A percentile compares a stretch with the other conserved stretches of the same genome.
Conservation (phyloP, 2,888 invertebrate genomes). For the Sialis fuliginosa region DNA sequence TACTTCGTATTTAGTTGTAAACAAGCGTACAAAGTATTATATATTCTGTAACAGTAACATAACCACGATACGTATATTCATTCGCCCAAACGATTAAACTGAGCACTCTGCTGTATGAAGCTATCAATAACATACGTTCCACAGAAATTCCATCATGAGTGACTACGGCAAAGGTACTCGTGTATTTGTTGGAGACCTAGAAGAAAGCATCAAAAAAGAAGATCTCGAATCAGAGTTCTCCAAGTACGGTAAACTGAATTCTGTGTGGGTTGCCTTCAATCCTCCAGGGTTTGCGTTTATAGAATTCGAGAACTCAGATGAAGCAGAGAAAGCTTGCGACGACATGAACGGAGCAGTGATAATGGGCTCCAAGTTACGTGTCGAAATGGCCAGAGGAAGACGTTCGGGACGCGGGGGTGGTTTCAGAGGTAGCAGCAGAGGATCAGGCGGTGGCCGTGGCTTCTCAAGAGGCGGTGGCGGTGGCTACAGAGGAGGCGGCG, state of each 20-base stretch:
- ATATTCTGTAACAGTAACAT: conserved; percentile 6
- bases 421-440: conserved; percentile 36
- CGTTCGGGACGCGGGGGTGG: conserved; percentile 50
- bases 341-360: conserved; percentile 77
- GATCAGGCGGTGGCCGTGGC: conserved; percentile 28
- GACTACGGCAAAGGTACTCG: conserved; percentile 40
- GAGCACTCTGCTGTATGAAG: conserved; percentile 8
- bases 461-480: conserved; percentile 29
- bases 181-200: conserved; percentile 80
- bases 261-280: conserved; percentile 86
- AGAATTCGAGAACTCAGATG: conserved; percentile 75
- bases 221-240: conserved; percentile 81
- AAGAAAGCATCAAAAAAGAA: conserved; percentile 79
- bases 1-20: neutral
- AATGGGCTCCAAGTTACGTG: conserved; percentile 71
- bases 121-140: conserved; percentile 21
- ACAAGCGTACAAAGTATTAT: conserved; percentile 1
- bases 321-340: conserved; percentile 79
- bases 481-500: conserved; percentile 23
- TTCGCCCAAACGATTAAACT: conserved; percentile 23
- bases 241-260: conserved; percentile 81
- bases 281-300: conserved; percentile 90
- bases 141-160: conserved; percentile 19
- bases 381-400: conserved; percentile 72
- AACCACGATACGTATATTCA: conserved; percentile 15